Conservation (phyloP, 1,140 invertebrate genomes). For the Chironomus tepperi region DNA sequence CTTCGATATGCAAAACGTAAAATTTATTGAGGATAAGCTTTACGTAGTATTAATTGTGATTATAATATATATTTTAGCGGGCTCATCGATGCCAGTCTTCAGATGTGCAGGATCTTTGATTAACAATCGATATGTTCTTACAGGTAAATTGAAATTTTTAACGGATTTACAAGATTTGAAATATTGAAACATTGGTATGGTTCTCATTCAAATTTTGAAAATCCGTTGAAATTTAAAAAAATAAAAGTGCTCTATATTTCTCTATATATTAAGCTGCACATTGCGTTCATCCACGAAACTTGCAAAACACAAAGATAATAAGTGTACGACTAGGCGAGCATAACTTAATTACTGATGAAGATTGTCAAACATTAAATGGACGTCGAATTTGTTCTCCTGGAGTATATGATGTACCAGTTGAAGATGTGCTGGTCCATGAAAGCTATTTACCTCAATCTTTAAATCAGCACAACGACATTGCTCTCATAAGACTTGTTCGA, state of each 20-base stretch:
- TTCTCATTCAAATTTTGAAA: neutral
- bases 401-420: conserved; percentile 29
- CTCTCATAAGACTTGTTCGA: conserved; percentile 46
- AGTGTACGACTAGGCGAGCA: conserved; percentile 54
- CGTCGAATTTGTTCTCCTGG: neutral
- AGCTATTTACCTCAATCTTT: conserved; percentile 27
- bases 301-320: conserved; percentile 27
- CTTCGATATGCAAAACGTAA: neutral
- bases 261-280: conserved; percentile 15
- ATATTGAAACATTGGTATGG: no score
- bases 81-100: conserved; percentile 15
- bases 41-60: neutral
- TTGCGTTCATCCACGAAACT: neutral
- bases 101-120: conserved; percentile 52
- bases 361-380: conserved; percentile 41
- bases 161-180: no score
- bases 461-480: conserved; percentile 50
- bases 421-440: conserved; percentile 32
- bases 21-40: neutral
- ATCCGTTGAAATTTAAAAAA: neutral
- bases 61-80: neutral
- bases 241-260: neutral
- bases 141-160: conserved; percentile 34
- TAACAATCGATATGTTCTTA: conserved; percentile 47
- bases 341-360: conserved; percentile 45